Percentiles rank a stretch among this genome's conserved stretches.
Conservation (phyloP, 2,888 invertebrate species). For the Eristalis arbustorum region DNA sequence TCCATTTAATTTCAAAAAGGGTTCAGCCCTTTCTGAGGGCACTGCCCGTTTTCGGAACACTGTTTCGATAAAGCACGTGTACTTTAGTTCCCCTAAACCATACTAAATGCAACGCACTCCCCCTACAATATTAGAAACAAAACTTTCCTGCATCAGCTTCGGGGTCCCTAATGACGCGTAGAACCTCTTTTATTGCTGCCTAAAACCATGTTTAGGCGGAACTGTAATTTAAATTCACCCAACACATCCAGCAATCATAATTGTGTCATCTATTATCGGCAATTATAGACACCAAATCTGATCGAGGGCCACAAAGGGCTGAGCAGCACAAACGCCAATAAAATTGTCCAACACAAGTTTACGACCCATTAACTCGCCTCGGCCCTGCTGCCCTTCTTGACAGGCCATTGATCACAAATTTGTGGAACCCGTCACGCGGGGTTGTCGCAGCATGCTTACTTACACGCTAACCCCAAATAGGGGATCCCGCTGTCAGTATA, state of each 20-base stretch:
- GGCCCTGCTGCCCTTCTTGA: conserved; percentile 5
- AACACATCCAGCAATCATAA: conserved; percentile 19
- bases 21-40: no score
- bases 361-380: conserved; percentile 9
- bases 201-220: background rate
- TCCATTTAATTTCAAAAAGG: no score
- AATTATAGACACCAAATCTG: background rate
- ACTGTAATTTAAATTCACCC: conserved; percentile 17
- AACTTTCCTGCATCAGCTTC: background rate
- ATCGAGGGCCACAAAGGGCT: background rate
- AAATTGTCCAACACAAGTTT: conserved; percentile 21
- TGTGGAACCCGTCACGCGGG: background rate
- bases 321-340: background rate
- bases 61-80: no score
- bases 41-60: no score
- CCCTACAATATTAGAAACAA: background rate
- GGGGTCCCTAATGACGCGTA: background rate
- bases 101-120: no score
- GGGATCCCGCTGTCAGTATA: conserved; percentile 18
- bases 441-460: background rate
- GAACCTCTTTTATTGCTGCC: background rate
- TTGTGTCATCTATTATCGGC: conserved; percentile 39
- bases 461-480: conserved; percentile 6
- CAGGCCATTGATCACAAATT: background rate
- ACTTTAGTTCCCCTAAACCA: no score